phyloP scores from a whole-genome alignment of 2,797 vertebrate genomes.

The Rallus crepitans region DNA sequence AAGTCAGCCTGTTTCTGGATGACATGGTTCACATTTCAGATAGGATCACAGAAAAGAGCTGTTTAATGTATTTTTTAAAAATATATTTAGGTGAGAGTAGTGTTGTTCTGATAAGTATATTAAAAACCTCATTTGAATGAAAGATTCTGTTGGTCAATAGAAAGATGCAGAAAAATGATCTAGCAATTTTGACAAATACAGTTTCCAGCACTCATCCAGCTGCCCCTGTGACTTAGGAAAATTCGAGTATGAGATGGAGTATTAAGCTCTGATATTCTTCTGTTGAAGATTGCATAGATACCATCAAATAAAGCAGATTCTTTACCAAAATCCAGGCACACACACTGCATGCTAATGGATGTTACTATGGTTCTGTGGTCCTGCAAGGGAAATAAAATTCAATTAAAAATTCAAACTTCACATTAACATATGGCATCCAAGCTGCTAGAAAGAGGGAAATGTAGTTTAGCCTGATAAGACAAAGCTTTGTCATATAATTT shows the following conservation, averaged over 20 bases:
- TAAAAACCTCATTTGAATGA: not conserved
- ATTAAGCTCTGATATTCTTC: not conserved
- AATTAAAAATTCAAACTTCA: not conserved
- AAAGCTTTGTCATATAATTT: not conserved
- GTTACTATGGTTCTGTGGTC: not conserved
- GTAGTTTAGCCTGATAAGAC: not conserved
- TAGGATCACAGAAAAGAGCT: not conserved
- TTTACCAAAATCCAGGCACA: not conserved
- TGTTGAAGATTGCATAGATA: not conserved
- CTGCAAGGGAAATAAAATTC: not conserved
- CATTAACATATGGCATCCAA: fast-evolving
- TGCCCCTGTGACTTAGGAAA: not conserved
- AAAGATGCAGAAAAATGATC: not conserved
- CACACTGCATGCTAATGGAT: not conserved
- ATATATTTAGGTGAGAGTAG: not conserved
- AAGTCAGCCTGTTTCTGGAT: not conserved
- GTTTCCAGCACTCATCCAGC: not conserved
- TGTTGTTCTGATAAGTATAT: not conserved
- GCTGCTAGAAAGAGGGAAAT: not conserved
- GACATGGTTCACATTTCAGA: not conserved
- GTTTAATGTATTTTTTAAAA: not conserved
- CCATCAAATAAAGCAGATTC: not conserved
- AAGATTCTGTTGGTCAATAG: not conserved
- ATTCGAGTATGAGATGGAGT: not conserved
- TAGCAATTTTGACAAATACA: not conserved